Percentiles rank a stretch among this genome's conserved stretches.
Evolutionary conservation across 2,113 vertebrate species (phyloP).

Genomic region (Aegotheles bennettii): DNA sequence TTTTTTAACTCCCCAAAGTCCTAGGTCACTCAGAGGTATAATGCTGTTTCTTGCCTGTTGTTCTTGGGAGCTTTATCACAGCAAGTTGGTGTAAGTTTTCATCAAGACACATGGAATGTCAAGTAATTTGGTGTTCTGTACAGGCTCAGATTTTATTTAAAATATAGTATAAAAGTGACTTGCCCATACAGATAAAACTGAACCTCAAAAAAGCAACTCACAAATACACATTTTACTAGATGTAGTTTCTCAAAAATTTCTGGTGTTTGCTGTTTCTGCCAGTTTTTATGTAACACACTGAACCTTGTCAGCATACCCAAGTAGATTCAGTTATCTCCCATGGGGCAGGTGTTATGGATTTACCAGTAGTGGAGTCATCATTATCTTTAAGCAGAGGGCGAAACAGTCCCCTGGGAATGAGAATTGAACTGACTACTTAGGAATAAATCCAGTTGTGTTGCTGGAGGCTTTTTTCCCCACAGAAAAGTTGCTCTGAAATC

Average conservation of each 20-base stretch:
- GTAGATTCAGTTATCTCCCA: neutral
- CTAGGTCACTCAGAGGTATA: neutral
- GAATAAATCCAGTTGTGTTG: neutral
- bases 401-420: neutral
- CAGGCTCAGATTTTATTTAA: neutral
- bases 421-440: neutral
- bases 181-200: neutral
- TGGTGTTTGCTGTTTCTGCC: neutral
- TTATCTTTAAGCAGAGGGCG: neutral
- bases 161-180: neutral
- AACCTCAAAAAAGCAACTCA: neutral
- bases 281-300: neutral
- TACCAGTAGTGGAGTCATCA: neutral
- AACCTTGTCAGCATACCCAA: neutral
- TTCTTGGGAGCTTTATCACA: neutral
- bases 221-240: neutral
- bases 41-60: fast-evolving
- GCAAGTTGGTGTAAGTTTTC: neutral
- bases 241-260: neutral
- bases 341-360: neutral
- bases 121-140: neutral
- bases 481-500: neutral
- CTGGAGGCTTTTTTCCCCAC: neutral
- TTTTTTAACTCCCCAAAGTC: neutral
- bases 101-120: neutral